Percentiles rank a stretch among this genome's conserved stretches.
These are phyloP conservation scores for Cataglyphis cursor DNA, from an alignment of 2,888 invertebrate species.

Conservation along the genomic window DNA sequence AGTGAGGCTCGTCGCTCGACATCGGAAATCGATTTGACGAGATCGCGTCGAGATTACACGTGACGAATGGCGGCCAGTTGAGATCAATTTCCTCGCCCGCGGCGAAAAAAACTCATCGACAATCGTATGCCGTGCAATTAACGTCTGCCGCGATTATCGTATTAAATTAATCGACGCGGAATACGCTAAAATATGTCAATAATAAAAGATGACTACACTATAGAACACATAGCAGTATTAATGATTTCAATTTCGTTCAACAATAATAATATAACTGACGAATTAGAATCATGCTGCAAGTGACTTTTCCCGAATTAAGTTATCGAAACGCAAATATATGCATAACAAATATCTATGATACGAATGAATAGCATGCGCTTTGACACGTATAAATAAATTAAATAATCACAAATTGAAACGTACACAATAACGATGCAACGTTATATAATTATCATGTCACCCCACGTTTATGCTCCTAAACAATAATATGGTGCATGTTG, in stretches of 20 bases:
- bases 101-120: background rate
- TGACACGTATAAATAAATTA: constrained; percentile 22
- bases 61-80: background rate
- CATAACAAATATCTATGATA: constrained; percentile 22
- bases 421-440: background rate
- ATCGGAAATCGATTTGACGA: constrained; percentile 71
- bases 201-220: background rate
- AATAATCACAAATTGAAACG: constrained; percentile 40
- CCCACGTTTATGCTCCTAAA: constrained; percentile 18
- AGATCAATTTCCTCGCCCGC: background rate
- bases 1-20: constrained; percentile 64
- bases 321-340: background rate
- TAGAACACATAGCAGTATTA: background rate
- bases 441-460: constrained; percentile 7
- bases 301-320: constrained; percentile 10
- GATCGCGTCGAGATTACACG: constrained; percentile 36
- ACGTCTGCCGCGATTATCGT: background rate
- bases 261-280: background rate
- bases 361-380: background rate
- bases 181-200: background rate
- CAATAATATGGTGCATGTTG: constrained; percentile 6
- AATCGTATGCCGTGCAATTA: constrained; percentile 14
- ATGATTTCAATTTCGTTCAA: constrained; percentile 10
- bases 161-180: background rate
- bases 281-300: constrained; percentile 20